phyloP scores from a whole-genome alignment of 2,888 invertebrate species.

The Celastrina argiolus region DNA sequence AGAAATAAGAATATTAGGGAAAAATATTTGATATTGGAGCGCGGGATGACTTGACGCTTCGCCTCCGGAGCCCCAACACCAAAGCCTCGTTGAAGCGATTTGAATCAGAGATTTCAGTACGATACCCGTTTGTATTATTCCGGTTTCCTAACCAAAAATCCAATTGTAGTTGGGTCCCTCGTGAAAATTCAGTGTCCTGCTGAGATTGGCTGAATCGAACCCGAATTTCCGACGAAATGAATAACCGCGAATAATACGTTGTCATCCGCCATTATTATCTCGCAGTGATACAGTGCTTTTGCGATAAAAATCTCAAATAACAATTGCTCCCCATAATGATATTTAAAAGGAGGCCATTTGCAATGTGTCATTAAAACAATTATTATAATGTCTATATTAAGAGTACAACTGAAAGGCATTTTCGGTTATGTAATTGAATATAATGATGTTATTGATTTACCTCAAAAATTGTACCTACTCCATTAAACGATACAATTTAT shows the following conservation, averaged over 20 bases:
- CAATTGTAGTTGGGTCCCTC: constrained; percentile 72
- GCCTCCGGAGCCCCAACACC: constrained; percentile 51
- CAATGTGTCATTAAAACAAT: constrained; percentile 64
- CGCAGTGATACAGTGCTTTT: constrained; percentile 75
- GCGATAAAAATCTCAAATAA: constrained; percentile 71
- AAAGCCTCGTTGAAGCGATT: constrained; percentile 71
- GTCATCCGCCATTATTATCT: constrained; percentile 77
- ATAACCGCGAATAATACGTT: constrained; percentile 74
- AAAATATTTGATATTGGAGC: constrained; percentile 21
- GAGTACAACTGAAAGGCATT: constrained; percentile 36
- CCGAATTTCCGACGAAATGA: constrained; percentile 52
- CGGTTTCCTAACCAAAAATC: constrained; percentile 76
- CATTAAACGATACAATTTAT: too few species aligned
- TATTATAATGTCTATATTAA: constrained; percentile 67
- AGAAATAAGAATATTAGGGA: not conserved
- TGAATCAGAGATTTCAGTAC: constrained; percentile 76
- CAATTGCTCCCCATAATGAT: constrained; percentile 56
- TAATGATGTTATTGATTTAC: not conserved
- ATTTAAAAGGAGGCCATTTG: constrained; percentile 60
- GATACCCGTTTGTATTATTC: constrained; percentile 77
- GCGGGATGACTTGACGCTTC: constrained; percentile 56
- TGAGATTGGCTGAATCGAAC: constrained; percentile 71
- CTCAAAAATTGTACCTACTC: not conserved
- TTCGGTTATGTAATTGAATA: not conserved
- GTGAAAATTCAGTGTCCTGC: constrained; percentile 67